Conservation (phyloP, 2,797 vertebrate genomes). For the Hoplostethus mediterraneus region DNA sequence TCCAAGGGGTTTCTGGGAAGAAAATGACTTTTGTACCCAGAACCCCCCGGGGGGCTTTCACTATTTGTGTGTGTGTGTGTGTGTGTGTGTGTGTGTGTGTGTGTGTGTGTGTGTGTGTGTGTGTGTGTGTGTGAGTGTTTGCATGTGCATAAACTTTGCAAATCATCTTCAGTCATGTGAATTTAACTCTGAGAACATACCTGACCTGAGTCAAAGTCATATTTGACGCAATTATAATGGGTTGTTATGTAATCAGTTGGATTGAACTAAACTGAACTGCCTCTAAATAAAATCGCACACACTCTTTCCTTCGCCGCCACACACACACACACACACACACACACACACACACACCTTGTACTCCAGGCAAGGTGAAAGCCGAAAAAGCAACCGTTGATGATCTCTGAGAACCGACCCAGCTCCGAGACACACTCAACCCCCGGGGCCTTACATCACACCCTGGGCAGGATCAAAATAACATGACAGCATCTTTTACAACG, state of each 20-base stretch:
- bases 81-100: conserved; percentile 5
- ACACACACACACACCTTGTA: not conserved
- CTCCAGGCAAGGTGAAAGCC: too few species aligned
- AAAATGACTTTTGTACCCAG: conserved; percentile 77
- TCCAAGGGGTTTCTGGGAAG: conserved; percentile 54
- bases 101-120: conserved; percentile 17
- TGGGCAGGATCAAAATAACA: conserved; percentile 11
- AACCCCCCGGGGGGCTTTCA: conserved; percentile 53
- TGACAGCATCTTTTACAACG: conserved; percentile 23
- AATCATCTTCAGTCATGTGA: conserved; percentile 22
- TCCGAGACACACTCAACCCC: not conserved
- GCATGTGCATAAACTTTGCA: not conserved
- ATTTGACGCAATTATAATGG: conserved; percentile 16
- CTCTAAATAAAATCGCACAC: not conserved
- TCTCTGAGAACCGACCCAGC: not conserved
- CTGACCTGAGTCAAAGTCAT: conserved; percentile 40
- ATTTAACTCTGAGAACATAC: conserved; percentile 33
- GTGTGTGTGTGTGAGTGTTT: conserved; percentile 9
- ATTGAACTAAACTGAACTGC: not conserved
- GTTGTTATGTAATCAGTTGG: not conserved
- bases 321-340: not conserved
- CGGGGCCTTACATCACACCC: not conserved
- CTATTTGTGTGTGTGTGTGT: conserved; percentile 49
- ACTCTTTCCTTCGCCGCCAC: not conserved
- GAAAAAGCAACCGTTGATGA: not conserved